A percentile compares a stretch with the other conserved stretches of the same genome.
These are phyloP conservation scores for Felis chaus DNA, from an alignment of 2,113 vertebrate genomes.

Conservation along the genomic window DNA sequence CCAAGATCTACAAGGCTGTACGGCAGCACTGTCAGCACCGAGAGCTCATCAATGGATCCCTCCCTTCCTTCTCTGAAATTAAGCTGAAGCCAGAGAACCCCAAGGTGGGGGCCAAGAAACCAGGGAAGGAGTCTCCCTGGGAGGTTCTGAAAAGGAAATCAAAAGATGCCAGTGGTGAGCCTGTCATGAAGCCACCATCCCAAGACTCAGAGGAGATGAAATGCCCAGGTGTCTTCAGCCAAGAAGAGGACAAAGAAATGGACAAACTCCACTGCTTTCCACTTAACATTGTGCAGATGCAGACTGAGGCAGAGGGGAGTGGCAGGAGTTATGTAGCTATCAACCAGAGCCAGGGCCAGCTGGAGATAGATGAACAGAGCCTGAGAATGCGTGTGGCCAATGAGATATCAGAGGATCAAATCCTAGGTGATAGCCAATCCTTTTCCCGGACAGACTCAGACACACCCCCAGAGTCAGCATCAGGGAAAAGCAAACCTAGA, in stretches of 20 bases:
- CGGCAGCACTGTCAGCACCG: constrained; percentile 89
- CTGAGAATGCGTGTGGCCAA: constrained; percentile 74
- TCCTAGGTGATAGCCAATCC: constrained; percentile 72
- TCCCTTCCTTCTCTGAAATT: constrained; percentile 45
- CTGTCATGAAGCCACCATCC: neutral
- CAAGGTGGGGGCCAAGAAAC: constrained; percentile 38
- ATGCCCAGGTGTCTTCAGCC: neutral
- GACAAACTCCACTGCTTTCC: constrained; percentile 66
- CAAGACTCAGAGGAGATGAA: neutral
- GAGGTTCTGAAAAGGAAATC: constrained; percentile 53
- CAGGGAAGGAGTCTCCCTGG: constrained; percentile 57
- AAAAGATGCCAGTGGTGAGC: neutral
- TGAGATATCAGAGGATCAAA: constrained; percentile 82
- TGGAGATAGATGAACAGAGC: constrained; percentile 72
- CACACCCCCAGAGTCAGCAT: neutral
- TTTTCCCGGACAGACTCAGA: neutral
- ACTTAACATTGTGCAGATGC: constrained; percentile 44
- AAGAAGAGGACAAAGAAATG: constrained; percentile 39
- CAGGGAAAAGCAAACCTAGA: neutral
- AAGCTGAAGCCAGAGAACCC: neutral
- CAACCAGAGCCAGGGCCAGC: constrained; percentile 71
- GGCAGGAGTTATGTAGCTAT: constrained; percentile 35
- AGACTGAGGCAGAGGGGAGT: constrained; percentile 67
- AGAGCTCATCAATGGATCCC: constrained; percentile 84
- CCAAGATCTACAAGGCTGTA: constrained; percentile 91